A percentile compares a stretch with the other conserved stretches of the same genome.
Evolutionary conservation across 2,888 invertebrate species (phyloP).

Genomic region (Chaetogeoica ovagalla): DNA sequence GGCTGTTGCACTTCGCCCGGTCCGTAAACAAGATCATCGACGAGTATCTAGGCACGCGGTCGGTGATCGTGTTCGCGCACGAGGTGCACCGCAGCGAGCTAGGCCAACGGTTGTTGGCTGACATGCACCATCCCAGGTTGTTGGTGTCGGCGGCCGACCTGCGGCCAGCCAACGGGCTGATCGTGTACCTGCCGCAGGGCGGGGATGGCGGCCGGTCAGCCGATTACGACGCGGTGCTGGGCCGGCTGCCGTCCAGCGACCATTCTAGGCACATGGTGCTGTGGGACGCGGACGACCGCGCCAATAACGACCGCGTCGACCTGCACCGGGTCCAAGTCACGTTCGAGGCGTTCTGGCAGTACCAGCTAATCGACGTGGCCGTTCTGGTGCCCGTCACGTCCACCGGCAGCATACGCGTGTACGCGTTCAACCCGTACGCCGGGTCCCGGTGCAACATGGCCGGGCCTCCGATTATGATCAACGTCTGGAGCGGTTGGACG

Average conservation of each 20-base stretch:
- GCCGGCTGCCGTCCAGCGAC: conserved; percentile 38
- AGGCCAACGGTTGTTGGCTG: conserved; percentile 32
- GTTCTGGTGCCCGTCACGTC: conserved; percentile 55
- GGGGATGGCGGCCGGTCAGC: neutral
- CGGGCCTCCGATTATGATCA: conserved; percentile 54
- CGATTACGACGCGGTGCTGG: conserved; percentile 28
- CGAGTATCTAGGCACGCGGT: conserved; percentile 31
- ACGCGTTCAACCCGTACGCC: conserved; percentile 54
- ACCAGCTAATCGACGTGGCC: conserved; percentile 56
- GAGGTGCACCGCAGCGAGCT: conserved; percentile 37
- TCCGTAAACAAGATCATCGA: conserved; percentile 37
- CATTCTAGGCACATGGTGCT: conserved; percentile 45
- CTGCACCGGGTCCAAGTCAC: conserved; percentile 54
- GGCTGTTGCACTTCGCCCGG: neutral
- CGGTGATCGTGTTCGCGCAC: conserved; percentile 39
- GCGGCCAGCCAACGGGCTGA: conserved; percentile 22
- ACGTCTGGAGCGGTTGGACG: conserved; percentile 53
- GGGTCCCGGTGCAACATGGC: conserved; percentile 51
- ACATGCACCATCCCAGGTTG: conserved; percentile 21
- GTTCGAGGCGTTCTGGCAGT: conserved; percentile 56
- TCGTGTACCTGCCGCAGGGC: conserved; percentile 16
- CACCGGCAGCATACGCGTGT: conserved; percentile 54
- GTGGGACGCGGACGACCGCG: neutral
- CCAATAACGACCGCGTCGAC: conserved; percentile 24
- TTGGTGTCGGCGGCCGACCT: conserved; percentile 26